Evolutionary conservation across 30 jellyfish, hydroid and myxozoan species (phyloP).

Genomic region (Aurelia sp.): DNA sequence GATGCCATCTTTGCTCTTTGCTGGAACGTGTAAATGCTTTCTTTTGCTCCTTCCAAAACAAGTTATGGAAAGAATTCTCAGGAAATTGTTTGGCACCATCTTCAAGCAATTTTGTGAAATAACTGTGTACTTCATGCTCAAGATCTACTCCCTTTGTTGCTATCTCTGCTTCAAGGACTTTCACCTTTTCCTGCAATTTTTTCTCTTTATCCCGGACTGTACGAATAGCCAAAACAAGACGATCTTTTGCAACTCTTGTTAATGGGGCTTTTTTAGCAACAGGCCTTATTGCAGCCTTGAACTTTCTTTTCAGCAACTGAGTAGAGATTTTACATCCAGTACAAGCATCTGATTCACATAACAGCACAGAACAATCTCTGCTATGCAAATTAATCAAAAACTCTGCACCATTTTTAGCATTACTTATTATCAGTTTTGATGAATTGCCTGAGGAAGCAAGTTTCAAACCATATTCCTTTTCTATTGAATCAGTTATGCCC

Average conservation of each 20-base stretch:
- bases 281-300: slow-evolving; percentile 13
- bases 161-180: slow-evolving; percentile 30
- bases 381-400: not conserved
- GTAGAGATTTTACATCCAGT: slow-evolving; percentile 28
- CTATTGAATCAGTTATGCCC: no score
- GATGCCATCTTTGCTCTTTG: slow-evolving; percentile 37
- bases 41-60: slow-evolving; percentile 49
- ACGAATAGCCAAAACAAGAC: slow-evolving; percentile 42
- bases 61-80: slow-evolving; percentile 44
- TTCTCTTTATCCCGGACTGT: slow-evolving; percentile 30
- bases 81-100: slow-evolving; percentile 37
- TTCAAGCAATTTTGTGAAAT: slow-evolving; percentile 12
- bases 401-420: no score
- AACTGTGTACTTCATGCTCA: slow-evolving; percentile 21
- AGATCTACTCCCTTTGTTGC: slow-evolving; percentile 50
- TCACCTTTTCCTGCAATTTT: slow-evolving; percentile 23
- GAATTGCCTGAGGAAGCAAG: no score
- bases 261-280: slow-evolving; percentile 40
- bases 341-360: not conserved
- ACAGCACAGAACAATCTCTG: no score
- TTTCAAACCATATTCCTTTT: no score
- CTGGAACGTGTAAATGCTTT: slow-evolving; percentile 44
- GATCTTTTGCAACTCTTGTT: slow-evolving; percentile 48
- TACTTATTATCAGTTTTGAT: no score
- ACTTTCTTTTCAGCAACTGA: slow-evolving; percentile 1